These are phyloP conservation scores for Aquatica leii DNA, from an alignment of 2,888 invertebrate genomes.

Conservation along the genomic window DNA sequence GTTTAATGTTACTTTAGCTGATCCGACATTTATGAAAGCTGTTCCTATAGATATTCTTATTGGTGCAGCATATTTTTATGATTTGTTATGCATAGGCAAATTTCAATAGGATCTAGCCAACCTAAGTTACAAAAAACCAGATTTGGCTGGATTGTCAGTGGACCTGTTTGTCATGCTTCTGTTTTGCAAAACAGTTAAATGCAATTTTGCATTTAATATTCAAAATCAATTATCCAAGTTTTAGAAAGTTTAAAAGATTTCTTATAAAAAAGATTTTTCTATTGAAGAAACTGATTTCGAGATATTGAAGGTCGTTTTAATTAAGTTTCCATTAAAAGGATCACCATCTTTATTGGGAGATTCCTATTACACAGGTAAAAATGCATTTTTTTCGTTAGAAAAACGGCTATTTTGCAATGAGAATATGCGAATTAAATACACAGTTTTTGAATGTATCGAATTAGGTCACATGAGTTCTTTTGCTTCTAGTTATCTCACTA, in stretches of 20 bases:
- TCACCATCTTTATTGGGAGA: slow-evolving; percentile 30
- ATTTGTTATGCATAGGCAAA: slow-evolving; percentile 20
- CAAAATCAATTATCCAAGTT: no score
- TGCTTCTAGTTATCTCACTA: slow-evolving; percentile 47
- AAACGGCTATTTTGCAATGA: no score
- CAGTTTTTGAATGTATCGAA: slow-evolving; percentile 18
- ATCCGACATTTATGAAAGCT: slow-evolving; percentile 15
- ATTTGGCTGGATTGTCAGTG: slow-evolving; percentile 23
- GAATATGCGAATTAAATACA: no score
- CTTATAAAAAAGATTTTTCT: background rate
- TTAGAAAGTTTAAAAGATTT: no score
- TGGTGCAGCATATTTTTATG: slow-evolving; percentile 19
- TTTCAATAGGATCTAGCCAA: slow-evolving; percentile 7
- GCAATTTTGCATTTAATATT: background rate
- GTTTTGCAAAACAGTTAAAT: background rate
- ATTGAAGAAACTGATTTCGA: slow-evolving; percentile 39
- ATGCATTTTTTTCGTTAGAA: slow-evolving; percentile 38
- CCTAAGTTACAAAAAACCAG: slow-evolving; percentile 24
- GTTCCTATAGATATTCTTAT: slow-evolving; percentile 21
- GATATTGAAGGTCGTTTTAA: slow-evolving; percentile 39
- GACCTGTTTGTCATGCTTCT: background rate
- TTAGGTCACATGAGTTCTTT: slow-evolving; percentile 15
- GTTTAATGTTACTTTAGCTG: slow-evolving; percentile 28
- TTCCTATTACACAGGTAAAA: slow-evolving; percentile 38
- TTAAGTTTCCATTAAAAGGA: slow-evolving; percentile 42